phyloP scores from a whole-genome alignment of 2,888 invertebrate genomes.

The Caenorhabditis macrosperma region DNA sequence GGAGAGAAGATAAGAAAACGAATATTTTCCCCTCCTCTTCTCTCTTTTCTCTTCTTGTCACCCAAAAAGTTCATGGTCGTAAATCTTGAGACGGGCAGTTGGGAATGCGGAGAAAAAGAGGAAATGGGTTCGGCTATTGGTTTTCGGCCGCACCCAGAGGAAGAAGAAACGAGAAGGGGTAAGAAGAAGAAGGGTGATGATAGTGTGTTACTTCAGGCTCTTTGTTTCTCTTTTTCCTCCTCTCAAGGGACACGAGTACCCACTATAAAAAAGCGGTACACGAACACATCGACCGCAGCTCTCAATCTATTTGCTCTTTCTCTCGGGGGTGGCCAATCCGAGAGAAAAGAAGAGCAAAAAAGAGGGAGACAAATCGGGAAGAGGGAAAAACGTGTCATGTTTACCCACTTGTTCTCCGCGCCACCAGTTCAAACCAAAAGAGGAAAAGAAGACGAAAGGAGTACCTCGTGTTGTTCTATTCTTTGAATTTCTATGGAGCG shows the following conservation, averaged over 20 bases:
- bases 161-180: slow-evolving; percentile 9
- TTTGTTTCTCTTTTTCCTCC: slow-evolving; percentile 17
- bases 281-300: too few relatives aligned
- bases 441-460: not conserved
- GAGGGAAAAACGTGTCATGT: slow-evolving; percentile 57
- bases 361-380: slow-evolving; percentile 37
- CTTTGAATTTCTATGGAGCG: slow-evolving; percentile 30
- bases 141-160: slow-evolving; percentile 22
- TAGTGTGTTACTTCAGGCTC: slow-evolving; percentile 25
- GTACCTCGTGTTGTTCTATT: slow-evolving; percentile 6
- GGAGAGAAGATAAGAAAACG: slow-evolving; percentile 17
- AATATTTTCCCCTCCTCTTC: slow-evolving; percentile 7
- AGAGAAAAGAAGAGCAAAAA: not conserved
- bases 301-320: slow-evolving; percentile 49
- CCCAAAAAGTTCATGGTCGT: slow-evolving; percentile 51
- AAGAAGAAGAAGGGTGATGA: slow-evolving; percentile 14
- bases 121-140: slow-evolving; percentile 35
- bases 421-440: slow-evolving; percentile 33
- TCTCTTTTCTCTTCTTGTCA: slow-evolving; percentile 18
- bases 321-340: slow-evolving; percentile 12
- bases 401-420: slow-evolving; percentile 49
- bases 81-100: slow-evolving; percentile 40
- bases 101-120: slow-evolving; percentile 13
- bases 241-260: slow-evolving; percentile 8
- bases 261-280: slow-evolving; percentile 21